Evolutionary conservation across 1,140 invertebrate genomes (phyloP).

Genomic region (Procambarus clarkii): DNA sequence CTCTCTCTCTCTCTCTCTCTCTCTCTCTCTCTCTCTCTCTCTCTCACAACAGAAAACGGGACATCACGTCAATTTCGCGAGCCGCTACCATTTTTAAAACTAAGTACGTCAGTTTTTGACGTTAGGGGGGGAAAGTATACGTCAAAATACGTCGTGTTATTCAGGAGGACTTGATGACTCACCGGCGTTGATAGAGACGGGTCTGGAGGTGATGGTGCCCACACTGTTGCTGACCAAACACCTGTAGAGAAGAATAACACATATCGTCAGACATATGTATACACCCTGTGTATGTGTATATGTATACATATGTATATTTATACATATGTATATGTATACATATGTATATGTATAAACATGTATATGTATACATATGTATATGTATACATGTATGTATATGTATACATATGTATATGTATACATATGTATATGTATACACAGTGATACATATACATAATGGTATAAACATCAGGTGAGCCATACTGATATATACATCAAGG

Average conservation of each 20-base stretch:
- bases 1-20: background rate
- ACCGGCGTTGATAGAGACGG: constrained; percentile 53
- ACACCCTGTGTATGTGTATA: background rate
- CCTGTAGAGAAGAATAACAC: background rate
- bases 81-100: too few species aligned
- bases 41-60: too few species aligned
- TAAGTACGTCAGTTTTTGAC: too few species aligned
- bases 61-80: too few species aligned
- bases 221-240: constrained; percentile 56
- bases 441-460: too few species aligned
- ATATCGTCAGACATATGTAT: background rate
- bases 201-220: constrained; percentile 50
- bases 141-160: too few species aligned
- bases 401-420: too few species aligned
- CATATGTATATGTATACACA: too few species aligned
- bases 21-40: constrained; percentile 4
- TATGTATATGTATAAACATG: constrained; percentile 19
- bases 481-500: background rate
- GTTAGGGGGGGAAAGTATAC: too few species aligned
- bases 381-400: background rate
- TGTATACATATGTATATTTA: too few species aligned
- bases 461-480: background rate
- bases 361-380: constrained; percentile 22
- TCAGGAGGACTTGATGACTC: background rate
- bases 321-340: background rate